Evolutionary conservation across 1,140 invertebrate species (phyloP), one percentile per base, ranked within the genome.

Genomic region (Agrilus planipennis): DNA sequence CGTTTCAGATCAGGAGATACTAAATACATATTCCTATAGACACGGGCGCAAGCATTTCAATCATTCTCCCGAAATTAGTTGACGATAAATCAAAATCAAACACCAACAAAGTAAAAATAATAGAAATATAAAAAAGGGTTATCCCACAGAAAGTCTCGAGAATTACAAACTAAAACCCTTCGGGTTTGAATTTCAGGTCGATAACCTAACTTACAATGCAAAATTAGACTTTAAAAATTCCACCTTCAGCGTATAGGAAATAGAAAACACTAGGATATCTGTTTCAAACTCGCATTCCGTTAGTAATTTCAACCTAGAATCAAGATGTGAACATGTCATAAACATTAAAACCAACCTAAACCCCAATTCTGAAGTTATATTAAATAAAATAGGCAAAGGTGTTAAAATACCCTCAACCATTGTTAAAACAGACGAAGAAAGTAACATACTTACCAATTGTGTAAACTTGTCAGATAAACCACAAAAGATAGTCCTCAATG

Each of bases 21-120:
- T 22, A 41, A 3, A 31, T 44, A 35, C 23, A n/a, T 40, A 41
- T 47, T 47, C 38, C 44, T 20, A 14, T 46, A 21, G 45, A 43
- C 28, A 43, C 41, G 11, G 40, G 41, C 16, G 45, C 45, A 25
- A 35, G 41, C 11, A 29, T 46, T 5, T 39, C 35, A 34, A 41
- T 46, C 12, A 43, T 42, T 38, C 43, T 46, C 42, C 6, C 12
- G 12, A 29, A 34, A 18, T 21, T 16, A 30, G n/a, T 46, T 30
- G 17, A 39, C 31, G 41, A 41, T n/a, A n/a, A n/a, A n/a, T n/a
- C n/a, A n/a, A n/a, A n/a, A n/a, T n/a, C n/a, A n/a, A n/a, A n/a
- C n/a, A n/a, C n/a, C n/a, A n/a, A n/a, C n/a, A n/a, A n/a, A n/a
- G n/a, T n/a, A n/a, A n/a, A n/a, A n/a, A n/a, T n/a, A n/a, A n/a